Percentiles rank a stretch among this genome's conserved stretches.
Evolutionary conservation across 2,888 invertebrate species (phyloP).

Genomic region (Clivina fossor): DNA sequence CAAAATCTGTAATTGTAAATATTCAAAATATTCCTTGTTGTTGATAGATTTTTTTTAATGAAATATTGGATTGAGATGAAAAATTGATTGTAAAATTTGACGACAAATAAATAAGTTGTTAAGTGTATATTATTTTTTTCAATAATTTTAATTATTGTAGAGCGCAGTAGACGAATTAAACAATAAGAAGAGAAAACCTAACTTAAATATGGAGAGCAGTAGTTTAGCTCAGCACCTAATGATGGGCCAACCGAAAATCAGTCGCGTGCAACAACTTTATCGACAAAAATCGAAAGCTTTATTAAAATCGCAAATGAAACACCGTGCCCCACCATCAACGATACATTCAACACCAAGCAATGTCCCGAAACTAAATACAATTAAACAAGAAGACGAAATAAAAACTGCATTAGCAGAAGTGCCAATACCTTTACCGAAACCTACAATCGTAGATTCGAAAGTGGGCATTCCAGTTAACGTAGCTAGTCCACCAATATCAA

Average conservation of each 20-base stretch:
- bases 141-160: constrained; percentile 4
- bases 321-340: constrained; percentile 13
- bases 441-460: constrained; percentile 5
- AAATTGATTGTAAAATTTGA: no score
- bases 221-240: constrained; percentile 50
- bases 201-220: constrained; percentile 46
- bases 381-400: constrained; percentile 23
- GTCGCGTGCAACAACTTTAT: constrained; percentile 52
- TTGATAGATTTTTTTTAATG: no score
- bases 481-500: constrained; percentile 16
- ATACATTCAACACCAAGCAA: constrained; percentile 30
- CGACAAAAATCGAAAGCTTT: constrained; percentile 45
- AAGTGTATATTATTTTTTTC: no score
- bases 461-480: constrained; percentile 2
- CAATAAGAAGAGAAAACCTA: constrained; percentile 48
- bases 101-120: no score
- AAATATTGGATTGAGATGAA: no score
- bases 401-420: constrained; percentile 17
- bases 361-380: constrained; percentile 17
- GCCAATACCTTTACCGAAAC: constrained; percentile 14
- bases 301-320: constrained; percentile 36
- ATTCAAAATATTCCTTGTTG: no score
- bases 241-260: constrained; percentile 48
- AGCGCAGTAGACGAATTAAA: constrained; percentile 20
- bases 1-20: no score